A percentile compares a stretch with the other conserved stretches of the same genome.
Evolutionary conservation across 2,797 vertebrate genomes (phyloP).

Genomic region (Octomys mimax): DNA sequence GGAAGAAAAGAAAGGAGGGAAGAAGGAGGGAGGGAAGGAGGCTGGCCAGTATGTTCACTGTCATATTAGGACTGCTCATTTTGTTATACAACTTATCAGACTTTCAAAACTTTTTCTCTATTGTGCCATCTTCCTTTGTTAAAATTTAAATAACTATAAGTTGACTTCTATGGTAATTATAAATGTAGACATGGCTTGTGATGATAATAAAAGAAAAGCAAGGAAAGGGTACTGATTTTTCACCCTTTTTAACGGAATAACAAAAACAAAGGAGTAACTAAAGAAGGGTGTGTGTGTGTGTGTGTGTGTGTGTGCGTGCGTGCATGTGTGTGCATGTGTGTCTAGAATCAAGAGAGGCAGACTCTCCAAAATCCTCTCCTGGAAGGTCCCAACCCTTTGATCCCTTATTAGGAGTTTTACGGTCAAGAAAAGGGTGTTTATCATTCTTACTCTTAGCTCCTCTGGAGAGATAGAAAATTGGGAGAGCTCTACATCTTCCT

Average conservation of each 20-base stretch:
- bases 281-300: neutral
- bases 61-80: neutral
- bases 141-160: neutral
- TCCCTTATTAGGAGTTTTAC: no score
- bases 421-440: neutral
- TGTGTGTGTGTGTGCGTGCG: neutral
- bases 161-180: neutral
- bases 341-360: neutral
- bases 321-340: neutral
- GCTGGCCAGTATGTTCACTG: neutral
- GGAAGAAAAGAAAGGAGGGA: rapidly evolving
- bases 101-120: neutral
- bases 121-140: neutral
- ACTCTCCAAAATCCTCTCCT: neutral
- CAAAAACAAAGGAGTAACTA: neutral
- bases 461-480: neutral
- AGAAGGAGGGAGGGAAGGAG: no score
- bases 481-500: neutral
- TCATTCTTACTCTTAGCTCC: neutral
- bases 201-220: neutral
- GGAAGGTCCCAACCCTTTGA: neutral
- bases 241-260: neutral
- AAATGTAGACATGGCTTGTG: neutral
- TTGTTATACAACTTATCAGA: neutral
- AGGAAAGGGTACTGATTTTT: neutral